A percentile compares a stretch with the other conserved stretches of the same genome.
phyloP scores from a whole-genome alignment of 2,113 vertebrate species.

The Tenrec ecaudatus region DNA sequence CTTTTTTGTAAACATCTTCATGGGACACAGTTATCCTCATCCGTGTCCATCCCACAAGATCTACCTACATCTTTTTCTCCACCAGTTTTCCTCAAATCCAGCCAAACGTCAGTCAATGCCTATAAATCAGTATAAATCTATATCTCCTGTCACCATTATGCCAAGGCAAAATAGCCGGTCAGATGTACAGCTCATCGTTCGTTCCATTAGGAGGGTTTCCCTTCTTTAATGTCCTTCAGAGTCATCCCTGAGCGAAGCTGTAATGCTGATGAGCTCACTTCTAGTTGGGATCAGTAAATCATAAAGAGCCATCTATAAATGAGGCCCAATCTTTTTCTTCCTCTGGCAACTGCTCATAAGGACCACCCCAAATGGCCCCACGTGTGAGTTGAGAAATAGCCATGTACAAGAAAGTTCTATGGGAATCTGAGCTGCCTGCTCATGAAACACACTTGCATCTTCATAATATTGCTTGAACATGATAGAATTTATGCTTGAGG shows the following conservation, averaged over 20 bases:
- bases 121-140: neutral
- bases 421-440: neutral
- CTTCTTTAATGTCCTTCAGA: neutral
- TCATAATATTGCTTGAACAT: neutral
- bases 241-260: neutral
- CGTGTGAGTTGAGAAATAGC: neutral
- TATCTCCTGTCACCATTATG: neutral
- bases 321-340: neutral
- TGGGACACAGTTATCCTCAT: neutral
- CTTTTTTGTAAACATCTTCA: neutral
- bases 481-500: neutral
- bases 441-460: neutral
- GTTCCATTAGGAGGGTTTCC: neutral
- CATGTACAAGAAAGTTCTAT: neutral
- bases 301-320: neutral
- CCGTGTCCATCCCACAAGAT: neutral
- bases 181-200: neutral
- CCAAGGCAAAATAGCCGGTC: neutral
- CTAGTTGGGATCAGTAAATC: neutral
- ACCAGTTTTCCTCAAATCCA: neutral
- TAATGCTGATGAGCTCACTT: neutral
- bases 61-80: neutral
- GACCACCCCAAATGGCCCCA: neutral
- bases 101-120: neutral
- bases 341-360: neutral